Conservation (phyloP, 2,888 invertebrate genomes). For the Drosophila fulvimacula region DNA sequence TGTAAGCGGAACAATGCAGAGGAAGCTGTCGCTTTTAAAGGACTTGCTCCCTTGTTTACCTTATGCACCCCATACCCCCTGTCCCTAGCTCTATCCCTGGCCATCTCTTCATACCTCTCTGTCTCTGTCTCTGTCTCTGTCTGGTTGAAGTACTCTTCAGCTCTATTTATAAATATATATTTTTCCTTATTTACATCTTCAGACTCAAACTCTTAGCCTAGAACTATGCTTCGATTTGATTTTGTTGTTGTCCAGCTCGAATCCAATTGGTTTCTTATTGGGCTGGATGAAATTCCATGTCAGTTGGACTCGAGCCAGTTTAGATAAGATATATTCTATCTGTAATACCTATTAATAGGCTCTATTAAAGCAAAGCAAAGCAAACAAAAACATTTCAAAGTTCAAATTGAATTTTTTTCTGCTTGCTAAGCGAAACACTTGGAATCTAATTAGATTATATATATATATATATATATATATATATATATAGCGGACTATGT, state of each 20-base stretch:
- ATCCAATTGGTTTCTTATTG: background rate
- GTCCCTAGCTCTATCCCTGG: background rate
- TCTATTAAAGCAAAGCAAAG: background rate
- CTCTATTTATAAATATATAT: background rate
- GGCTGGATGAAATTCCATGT: too few species aligned
- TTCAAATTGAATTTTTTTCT: background rate
- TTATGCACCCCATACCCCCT: background rate
- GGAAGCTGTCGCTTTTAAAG: conserved; percentile 77
- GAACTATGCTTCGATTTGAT: conserved; percentile 13
- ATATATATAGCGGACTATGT: background rate
- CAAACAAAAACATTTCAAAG: conserved; percentile 10
- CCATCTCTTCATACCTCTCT: too few species aligned
- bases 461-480: background rate
- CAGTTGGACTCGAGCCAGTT: background rate
- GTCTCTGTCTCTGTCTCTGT: too few species aligned
- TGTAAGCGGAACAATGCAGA: conserved; percentile 52
- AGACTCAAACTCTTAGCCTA: background rate
- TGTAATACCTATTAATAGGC: background rate
- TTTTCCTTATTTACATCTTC: conserved; percentile 20
- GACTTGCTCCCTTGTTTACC: conserved; percentile 37
- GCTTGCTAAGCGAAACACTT: background rate
- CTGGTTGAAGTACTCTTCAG: conserved; percentile 36
- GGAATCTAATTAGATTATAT: background rate
- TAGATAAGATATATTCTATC: conserved; percentile 9
- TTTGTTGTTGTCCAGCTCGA: background rate